Percentiles rank a stretch among this genome's conserved stretches.
Evolutionary conservation across 2,888 invertebrate species (phyloP).

Genomic region (Polyploca ridens): DNA sequence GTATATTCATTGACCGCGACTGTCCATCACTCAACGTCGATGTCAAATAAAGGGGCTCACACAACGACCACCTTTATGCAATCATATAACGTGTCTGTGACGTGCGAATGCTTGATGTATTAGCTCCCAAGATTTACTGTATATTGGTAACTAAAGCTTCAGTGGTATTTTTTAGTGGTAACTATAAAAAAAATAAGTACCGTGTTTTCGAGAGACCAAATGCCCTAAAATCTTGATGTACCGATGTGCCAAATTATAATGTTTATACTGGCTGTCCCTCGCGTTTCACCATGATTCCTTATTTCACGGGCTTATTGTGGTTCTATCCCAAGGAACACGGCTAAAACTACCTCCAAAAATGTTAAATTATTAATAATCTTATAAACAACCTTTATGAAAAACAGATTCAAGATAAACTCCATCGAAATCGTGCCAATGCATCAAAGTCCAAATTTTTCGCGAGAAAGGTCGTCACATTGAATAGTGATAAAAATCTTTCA

Average conservation of each 20-base stretch:
- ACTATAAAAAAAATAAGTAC: too few relatives aligned
- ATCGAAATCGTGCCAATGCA: not conserved
- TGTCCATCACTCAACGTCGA: not conserved
- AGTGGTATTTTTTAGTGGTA: too few relatives aligned
- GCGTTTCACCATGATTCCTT: too few relatives aligned
- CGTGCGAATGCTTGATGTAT: not conserved
- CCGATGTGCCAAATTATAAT: too few relatives aligned
- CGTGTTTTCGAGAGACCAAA: too few relatives aligned
- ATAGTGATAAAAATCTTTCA: slow-evolving; percentile 4
- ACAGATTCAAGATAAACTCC: slow-evolving; percentile 1
- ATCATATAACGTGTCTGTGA: not conserved
- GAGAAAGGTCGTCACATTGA: not conserved
- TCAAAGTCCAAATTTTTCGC: not conserved
- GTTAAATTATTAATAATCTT: not conserved
- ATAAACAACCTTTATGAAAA: not conserved
- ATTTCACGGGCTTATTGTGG: too few relatives aligned
- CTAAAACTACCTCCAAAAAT: not conserved
- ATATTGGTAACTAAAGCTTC: not conserved
- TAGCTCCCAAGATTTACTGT: not conserved
- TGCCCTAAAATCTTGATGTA: too few relatives aligned
- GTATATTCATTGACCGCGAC: not conserved
- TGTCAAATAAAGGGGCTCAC: not conserved
- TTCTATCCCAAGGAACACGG: too few relatives aligned
- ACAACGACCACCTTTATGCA: not conserved
- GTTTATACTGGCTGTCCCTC: too few relatives aligned